A percentile compares a stretch with the other conserved stretches of the same genome.
These are phyloP conservation scores for Ammodytes marinus DNA, from an alignment of 2,113 vertebrate species.

Conservation along the genomic window DNA sequence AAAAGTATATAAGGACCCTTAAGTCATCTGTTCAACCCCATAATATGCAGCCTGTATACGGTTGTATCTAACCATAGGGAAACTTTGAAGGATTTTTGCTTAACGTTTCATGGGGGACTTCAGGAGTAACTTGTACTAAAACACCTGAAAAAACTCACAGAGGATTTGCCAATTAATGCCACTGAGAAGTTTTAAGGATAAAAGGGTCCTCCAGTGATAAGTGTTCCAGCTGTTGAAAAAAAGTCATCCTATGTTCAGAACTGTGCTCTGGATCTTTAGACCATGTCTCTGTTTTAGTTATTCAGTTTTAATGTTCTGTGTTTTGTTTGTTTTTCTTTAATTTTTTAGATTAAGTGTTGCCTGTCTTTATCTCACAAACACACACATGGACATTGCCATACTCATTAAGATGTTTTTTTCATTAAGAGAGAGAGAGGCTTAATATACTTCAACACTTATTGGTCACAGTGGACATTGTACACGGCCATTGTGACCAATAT, in stretches of 20 bases:
- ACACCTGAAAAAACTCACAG: background rate
- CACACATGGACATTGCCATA: background rate
- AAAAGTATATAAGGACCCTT: too few species aligned
- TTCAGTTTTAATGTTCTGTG: background rate
- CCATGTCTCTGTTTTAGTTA: background rate
- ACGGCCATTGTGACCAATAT: slow-evolving; percentile 61
- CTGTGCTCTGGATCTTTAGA: background rate
- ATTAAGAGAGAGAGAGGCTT: slow-evolving; percentile 14
- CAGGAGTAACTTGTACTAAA: background rate
- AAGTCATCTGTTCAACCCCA: too few species aligned
- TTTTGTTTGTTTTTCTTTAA: too few species aligned
- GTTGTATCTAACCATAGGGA: background rate
- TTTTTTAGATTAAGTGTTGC: background rate
- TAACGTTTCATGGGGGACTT: background rate
- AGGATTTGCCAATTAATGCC: background rate
- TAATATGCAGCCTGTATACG: background rate
- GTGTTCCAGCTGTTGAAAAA: background rate
- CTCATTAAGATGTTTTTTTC: slow-evolving; percentile 2
- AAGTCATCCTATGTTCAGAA: background rate
- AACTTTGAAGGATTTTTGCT: background rate
- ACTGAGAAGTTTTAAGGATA: background rate
- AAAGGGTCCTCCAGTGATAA: background rate
- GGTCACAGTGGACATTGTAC: slow-evolving; percentile 39
- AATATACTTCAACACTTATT: slow-evolving; percentile 34
- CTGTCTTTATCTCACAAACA: background rate